Conservation (phyloP, 1,140 invertebrate genomes). For the Sinonovacula constricta region DNA sequence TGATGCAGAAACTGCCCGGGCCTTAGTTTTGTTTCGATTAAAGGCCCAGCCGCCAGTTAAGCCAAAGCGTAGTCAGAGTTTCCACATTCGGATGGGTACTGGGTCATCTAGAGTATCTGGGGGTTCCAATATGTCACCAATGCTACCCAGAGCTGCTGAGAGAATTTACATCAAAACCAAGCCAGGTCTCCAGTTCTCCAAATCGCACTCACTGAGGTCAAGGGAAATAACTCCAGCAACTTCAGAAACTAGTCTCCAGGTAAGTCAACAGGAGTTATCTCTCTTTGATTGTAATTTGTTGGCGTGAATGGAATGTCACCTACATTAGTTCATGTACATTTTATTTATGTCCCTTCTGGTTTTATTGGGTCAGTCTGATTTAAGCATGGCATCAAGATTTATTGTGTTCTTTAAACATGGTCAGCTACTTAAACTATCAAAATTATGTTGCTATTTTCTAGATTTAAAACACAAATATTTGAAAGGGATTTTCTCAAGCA, state of each 20-base stretch:
- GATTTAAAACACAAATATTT: too few species aligned
- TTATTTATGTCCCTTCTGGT: too few species aligned
- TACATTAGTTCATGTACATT: too few species aligned
- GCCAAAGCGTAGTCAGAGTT: constrained; percentile 44
- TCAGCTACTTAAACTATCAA: too few species aligned
- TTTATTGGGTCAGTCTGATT: too few species aligned
- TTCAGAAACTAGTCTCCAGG: constrained; percentile 9
- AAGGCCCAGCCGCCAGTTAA: constrained; percentile 31
- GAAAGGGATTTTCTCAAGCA: too few species aligned
- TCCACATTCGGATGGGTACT: constrained; percentile 45
- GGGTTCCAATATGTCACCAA: constrained; percentile 35
- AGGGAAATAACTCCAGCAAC: constrained; percentile 48
- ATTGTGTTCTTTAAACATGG: too few species aligned
- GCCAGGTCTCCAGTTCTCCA: constrained; percentile 40
- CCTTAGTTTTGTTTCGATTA: constrained; percentile 45
- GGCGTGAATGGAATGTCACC: background rate
- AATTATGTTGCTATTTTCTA: too few species aligned
- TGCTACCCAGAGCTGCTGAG: constrained; percentile 33
- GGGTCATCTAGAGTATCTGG: constrained; percentile 24
- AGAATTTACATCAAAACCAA: constrained; percentile 35
- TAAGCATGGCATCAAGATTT: too few species aligned
- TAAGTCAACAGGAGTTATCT: constrained; percentile 45
- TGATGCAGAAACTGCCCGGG: constrained; percentile 31
- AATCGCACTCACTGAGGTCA: background rate
- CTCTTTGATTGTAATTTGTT: constrained; percentile 3